Conservation (phyloP, 2,888 invertebrate genomes). For the Mylabris sibirica region DNA sequence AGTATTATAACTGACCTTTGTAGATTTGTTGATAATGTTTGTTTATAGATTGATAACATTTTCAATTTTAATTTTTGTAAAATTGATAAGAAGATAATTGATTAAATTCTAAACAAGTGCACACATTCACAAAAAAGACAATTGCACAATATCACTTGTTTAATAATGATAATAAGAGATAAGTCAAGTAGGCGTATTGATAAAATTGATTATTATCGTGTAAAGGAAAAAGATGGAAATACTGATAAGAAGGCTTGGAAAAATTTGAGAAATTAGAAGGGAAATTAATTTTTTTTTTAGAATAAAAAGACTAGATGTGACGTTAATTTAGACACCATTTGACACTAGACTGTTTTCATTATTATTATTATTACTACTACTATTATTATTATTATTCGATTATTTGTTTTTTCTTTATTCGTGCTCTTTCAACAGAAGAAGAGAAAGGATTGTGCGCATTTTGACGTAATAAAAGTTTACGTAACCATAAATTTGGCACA, state of each 20-base stretch:
- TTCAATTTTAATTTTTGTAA: slow-evolving; percentile 17
- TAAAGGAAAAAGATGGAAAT: neutral
- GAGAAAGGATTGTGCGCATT: neutral
- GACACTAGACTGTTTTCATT: neutral
- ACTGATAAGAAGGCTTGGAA: neutral
- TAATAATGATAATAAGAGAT: too few species aligned
- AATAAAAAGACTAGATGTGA: neutral
- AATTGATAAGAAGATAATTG: neutral
- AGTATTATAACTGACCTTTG: slow-evolving; percentile 54
- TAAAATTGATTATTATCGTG: neutral
- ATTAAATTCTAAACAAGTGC: too few species aligned
- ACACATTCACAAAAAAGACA: neutral
- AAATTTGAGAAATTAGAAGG: too few species aligned
- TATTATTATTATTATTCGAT: slow-evolving; percentile 6
- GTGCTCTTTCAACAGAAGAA: too few species aligned
- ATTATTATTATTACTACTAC: slow-evolving; percentile 1
- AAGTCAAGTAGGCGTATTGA: neutral
- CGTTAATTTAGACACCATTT: neutral
- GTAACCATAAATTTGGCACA: neutral
- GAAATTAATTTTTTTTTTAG: neutral
- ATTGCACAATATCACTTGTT: neutral
- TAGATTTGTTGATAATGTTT: slow-evolving; percentile 48
- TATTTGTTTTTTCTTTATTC: neutral
- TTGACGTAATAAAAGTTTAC: neutral
- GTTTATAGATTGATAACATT: slow-evolving; percentile 56